Conservation (phyloP, 2,888 invertebrate species). For the Margaritifera margaritifera region DNA sequence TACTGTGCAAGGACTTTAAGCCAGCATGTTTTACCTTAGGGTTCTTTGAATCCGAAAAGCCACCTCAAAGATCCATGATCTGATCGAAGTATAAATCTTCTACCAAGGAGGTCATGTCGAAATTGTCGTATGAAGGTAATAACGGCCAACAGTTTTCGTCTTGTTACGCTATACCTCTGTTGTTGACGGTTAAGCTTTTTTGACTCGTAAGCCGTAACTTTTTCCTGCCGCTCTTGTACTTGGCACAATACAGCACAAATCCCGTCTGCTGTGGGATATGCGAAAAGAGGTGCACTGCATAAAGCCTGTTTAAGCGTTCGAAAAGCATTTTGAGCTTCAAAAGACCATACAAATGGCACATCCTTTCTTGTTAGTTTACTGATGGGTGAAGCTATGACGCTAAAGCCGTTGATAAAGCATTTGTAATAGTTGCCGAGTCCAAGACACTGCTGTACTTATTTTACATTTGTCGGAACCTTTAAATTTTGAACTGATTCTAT, state of each 20-base stretch:
- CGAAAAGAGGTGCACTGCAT: conserved; percentile 10
- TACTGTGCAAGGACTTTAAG: too few relatives aligned
- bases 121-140: too few relatives aligned
- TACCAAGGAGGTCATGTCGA: too few relatives aligned
- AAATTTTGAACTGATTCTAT: conserved; percentile 1
- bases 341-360: conserved; percentile 24
- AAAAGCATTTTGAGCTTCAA: conserved; percentile 19
- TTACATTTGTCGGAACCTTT: conserved; percentile 3
- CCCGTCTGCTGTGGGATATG: conserved; percentile 12
- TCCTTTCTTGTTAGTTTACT: conserved; percentile 21
- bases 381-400: conserved; percentile 24
- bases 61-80: too few relatives aligned
- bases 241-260: conserved; percentile 3
- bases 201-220: conserved; percentile 8
- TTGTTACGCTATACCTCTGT: too few relatives aligned
- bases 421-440: conserved; percentile 11
- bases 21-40: too few relatives aligned
- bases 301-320: conserved; percentile 13
- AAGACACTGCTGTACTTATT: conserved; percentile 11
- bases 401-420: conserved; percentile 23
- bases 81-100: too few relatives aligned
- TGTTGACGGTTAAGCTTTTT: too few relatives aligned
- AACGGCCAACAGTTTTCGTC: too few relatives aligned
- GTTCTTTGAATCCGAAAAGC: too few relatives aligned
- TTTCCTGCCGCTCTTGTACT: conserved; percentile 12